Base-by-base conservation (phyloP, 1,140 invertebrate species). In the Lordiphosa clarofinis region DNA sequence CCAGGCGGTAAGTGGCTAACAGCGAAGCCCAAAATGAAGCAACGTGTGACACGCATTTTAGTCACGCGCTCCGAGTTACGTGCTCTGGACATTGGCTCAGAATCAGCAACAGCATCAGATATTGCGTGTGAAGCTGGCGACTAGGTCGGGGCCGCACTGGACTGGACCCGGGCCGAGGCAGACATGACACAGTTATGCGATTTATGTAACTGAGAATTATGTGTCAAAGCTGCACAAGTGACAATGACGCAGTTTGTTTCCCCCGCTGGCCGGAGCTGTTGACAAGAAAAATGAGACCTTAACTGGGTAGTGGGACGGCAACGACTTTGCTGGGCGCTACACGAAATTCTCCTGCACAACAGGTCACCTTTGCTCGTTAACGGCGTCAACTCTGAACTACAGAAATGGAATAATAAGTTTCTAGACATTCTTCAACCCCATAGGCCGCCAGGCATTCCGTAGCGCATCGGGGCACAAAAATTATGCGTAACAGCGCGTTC, bases 181-280 rank as follows among this genome's bases (percentile, higher is more conserved):
- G 64, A 82, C 76, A 76, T 82, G 76, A 59, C 78, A 82, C 76
- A 82, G 76, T 78, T 82, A 84, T 82, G 78, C 76, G 78, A 78
- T 84, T 82, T 82, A 82, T 82, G 76, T 70, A 73, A 84, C 78
- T 67, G 68, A 61, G 69, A 82, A 84, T 70, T 78, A 76, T 78
- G 78, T 78, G 78, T 66, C 78, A 73, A 84, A 70, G 69, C 78
- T 46, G 68, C 53, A 59, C 61, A 42, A 65, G 59, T 69, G 78
- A 84, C 78, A 84, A 84, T 82, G 57, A 73, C 52, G 59, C 68
- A 73, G 78, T 74, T 62, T 62, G 52, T 70, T 48, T 56, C 36
- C 47, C 36, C 13, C 43, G 24, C 42, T 39, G 24, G 33, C 31
- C 37, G 36, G 56, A 49, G 21, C 61, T 48, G 75, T 69, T 73